Base-by-base conservation (phyloP, 2,113 vertebrate genomes). In the Elachura formosa region DNA sequence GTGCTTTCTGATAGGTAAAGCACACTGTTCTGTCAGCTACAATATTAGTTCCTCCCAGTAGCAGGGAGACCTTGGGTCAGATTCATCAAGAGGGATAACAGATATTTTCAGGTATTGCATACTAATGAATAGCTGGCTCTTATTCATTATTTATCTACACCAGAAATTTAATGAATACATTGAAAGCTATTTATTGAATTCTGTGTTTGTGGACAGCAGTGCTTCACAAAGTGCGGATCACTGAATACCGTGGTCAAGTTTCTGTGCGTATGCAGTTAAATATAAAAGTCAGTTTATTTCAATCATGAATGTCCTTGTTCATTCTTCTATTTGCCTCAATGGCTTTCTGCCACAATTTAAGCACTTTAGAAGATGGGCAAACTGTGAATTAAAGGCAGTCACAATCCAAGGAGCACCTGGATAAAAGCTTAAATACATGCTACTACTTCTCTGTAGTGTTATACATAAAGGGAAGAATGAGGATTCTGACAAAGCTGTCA, bases 61-160 rank as follows among this genome's bases (percentile, higher is more conserved):
- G 90, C 79, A 89, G 45, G 21, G 41, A 94, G 93, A 93, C 77
- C 59, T 91, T 62, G 28, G 90, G 89, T 96, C 92, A 96, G 71
- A 96, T 87, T 94, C 62, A 91, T 96, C 51, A 91, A 59, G 92
- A 93, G 54, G 79, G 90, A 43, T 91, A 90, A 72, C 63, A 86
- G 76, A 86, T 73, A 95, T 95, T 96, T 95, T 91, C 85, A 89
- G 86, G 64, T 75, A 52, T 84, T 97, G 93, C 89, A 92, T 94
- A 64, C 88, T 96, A 95, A 97, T 94, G 89, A 95, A 71, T 73
- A 85, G 6, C 46, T 80, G 74, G 51, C 64, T 90, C 48, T 71
- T 91, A 75, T 83, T 95, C 62, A 80, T 93, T 93, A 89, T 94
- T 89, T 95, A 81, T 72, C 91, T 87, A 58, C 61, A 33, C 7